phyloP scores from a whole-genome alignment of 1,140 invertebrate genomes.

The Drosophila tani region DNA sequence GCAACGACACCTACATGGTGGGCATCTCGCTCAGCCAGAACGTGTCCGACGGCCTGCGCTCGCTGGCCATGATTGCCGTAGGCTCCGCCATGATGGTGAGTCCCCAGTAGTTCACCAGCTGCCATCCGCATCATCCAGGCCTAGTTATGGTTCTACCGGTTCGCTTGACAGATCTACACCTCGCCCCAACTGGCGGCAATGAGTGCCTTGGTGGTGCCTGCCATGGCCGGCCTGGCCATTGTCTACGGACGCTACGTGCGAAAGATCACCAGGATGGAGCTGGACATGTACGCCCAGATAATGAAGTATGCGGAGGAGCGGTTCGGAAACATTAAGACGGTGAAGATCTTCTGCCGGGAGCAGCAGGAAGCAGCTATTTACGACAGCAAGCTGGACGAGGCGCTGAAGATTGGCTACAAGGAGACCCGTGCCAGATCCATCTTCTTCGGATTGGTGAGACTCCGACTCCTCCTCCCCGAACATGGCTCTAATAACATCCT shows the following conservation, averaged over 20 bases:
- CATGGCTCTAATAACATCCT: slow-evolving; percentile 50
- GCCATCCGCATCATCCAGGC: not conserved
- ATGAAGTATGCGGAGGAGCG: slow-evolving; percentile 96
- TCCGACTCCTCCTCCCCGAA: not conserved
- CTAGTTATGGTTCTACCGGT: not conserved
- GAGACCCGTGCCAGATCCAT: slow-evolving; percentile 94
- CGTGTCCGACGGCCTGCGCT: slow-evolving; percentile 96
- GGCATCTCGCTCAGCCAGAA: slow-evolving; percentile 97
- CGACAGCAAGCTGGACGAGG: slow-evolving; percentile 88
- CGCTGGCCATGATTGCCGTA: slow-evolving; percentile 92
- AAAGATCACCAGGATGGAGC: slow-evolving; percentile 92
- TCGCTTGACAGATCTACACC: slow-evolving; percentile 90
- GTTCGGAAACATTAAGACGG: slow-evolving; percentile 96
- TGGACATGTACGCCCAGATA: slow-evolving; percentile 93
- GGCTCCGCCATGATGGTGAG: slow-evolving; percentile 97
- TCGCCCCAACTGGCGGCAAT: slow-evolving; percentile 94
- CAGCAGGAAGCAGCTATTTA: slow-evolving; percentile 91
- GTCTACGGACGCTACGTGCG: slow-evolving; percentile 95
- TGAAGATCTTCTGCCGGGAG: slow-evolving; percentile 96
- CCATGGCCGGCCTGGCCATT: slow-evolving; percentile 93
- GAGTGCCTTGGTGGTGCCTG: slow-evolving; percentile 94
- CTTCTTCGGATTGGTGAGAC: slow-evolving; percentile 93
- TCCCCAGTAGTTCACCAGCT: not conserved
- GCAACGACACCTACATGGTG: slow-evolving; percentile 95
- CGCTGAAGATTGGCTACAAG: slow-evolving; percentile 93